Conservation (phyloP, 2,888 invertebrate species). For the Agriotes lineatus region DNA sequence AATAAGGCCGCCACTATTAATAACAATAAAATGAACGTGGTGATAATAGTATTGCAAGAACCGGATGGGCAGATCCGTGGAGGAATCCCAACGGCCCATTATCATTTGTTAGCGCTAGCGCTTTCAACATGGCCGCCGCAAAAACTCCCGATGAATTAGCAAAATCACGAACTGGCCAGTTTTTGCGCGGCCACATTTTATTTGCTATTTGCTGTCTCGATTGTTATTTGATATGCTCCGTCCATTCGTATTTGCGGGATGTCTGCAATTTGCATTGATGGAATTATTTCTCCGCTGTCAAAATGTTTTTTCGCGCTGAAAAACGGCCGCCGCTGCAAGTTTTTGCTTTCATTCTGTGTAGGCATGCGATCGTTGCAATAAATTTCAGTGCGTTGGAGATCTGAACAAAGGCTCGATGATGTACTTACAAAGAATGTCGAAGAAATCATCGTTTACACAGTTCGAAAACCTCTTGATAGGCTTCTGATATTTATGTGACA, state of each 20-base stretch:
- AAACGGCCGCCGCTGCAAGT: not conserved
- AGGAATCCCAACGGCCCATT: slow-evolving; percentile 65
- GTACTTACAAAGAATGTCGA: too few species aligned
- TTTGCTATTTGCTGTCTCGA: slow-evolving; percentile 37
- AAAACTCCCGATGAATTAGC: slow-evolving; percentile 51
- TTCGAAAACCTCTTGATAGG: too few species aligned
- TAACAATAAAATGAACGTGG: slow-evolving; percentile 68
- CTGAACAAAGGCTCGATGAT: too few species aligned
- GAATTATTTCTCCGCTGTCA: slow-evolving; percentile 40
- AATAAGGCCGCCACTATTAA: slow-evolving; percentile 66
- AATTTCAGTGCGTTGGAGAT: too few species aligned
- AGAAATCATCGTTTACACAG: too few species aligned
- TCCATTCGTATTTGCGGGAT: slow-evolving; percentile 29
- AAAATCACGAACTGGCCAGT: slow-evolving; percentile 51
- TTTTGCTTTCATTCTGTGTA: too few species aligned
- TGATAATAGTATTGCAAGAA: slow-evolving; percentile 66
- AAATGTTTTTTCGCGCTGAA: not conserved
- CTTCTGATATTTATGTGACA: too few species aligned
- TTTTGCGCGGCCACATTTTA: slow-evolving; percentile 44
- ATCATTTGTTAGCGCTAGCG: slow-evolving; percentile 64
- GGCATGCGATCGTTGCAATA: too few species aligned
- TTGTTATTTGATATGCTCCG: slow-evolving; percentile 37
- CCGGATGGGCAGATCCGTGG: slow-evolving; percentile 59
- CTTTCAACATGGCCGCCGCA: slow-evolving; percentile 46
- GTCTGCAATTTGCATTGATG: slow-evolving; percentile 34